Base-by-base conservation (phyloP, 2,888 invertebrate species). In the Folsomia manolachei region DNA sequence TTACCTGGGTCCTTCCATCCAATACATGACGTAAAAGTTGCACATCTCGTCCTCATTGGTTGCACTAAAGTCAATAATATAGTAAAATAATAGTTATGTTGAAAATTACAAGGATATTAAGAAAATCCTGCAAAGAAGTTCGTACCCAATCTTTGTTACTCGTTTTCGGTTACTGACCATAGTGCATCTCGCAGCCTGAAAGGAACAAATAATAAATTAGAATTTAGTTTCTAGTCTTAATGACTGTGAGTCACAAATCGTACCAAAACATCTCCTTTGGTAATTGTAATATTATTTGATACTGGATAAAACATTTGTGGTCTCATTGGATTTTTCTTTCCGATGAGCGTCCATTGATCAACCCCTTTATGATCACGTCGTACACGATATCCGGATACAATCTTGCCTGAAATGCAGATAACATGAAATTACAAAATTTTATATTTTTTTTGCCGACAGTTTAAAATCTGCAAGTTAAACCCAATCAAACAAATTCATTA, bases 221-320 rank as follows among this genome's bases (percentile, higher is more conserved):
- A n/a, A n/a, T n/a, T n/a, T n/a, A n/a, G n/a, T n/a, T n/a, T n/a
- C n/a, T n/a, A n/a, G n/a, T n/a, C n/a, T n/a, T n/a, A n/a, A n/a
- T n/a, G n/a, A n/a, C n/a, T n/a, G n/a, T n/a, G n/a, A n/a, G n/a
- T n/a, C n/a, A n/a, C n/a, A n/a, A n/a, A n/a, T n/a, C 84, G 82
- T 82, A 87, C 87, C 75, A 96, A 82, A 71, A 88, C 87, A 83
- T 96, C 95, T 0, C 91, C 91, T 69, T 85, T 84, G 0, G 82
- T 80, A 56, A 95, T 89, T 0, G 88, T 85, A 1, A 84, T 84
- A 80, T 88, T 87, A 68, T 84, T 82, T 51, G 85, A 85, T 0
- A 93, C 88, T 0, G 93, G 92, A 84, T 96, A 97, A 86, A 97
- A 97, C 95, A 96, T 96, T 86, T 97, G 93, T 0, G 97, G 94